phyloP scores from a whole-genome alignment of 1,140 invertebrate species.

The Muscidifurax raptorellus region DNA sequence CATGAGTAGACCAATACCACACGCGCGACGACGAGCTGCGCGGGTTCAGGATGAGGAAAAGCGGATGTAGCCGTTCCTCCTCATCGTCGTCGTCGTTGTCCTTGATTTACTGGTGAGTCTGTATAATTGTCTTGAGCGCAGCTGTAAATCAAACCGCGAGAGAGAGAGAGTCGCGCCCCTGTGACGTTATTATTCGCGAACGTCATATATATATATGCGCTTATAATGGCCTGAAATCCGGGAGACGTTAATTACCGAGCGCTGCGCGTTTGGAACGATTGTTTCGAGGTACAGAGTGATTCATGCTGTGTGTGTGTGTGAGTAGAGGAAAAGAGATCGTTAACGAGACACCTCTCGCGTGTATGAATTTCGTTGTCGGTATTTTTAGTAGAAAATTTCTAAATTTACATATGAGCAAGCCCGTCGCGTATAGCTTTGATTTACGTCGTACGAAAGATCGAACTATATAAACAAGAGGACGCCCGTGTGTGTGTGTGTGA shows the following conservation, averaged over 20 bases:
- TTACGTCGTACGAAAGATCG: too few species aligned
- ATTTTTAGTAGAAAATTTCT: too few species aligned
- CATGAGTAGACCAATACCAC: too few species aligned
- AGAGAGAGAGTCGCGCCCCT: background rate
- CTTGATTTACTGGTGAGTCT: constrained; percentile 36
- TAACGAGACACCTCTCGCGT: constrained; percentile 22
- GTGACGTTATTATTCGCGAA: background rate
- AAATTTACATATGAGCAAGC: too few species aligned
- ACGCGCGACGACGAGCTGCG: background rate
- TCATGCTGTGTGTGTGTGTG: background rate
- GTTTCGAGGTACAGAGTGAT: constrained; percentile 40
- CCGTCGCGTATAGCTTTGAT: too few species aligned
- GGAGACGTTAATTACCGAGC: constrained; percentile 36
- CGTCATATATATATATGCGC: too few species aligned
- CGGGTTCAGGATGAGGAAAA: constrained; percentile 25
- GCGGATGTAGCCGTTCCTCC: background rate
- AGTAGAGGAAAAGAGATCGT: constrained; percentile 32
- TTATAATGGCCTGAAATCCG: constrained; percentile 7
- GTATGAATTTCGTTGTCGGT: too few species aligned
- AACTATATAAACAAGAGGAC: too few species aligned
- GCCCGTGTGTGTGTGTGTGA: too few species aligned
- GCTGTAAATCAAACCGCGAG: constrained; percentile 30
- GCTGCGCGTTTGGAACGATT: background rate
- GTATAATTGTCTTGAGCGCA: constrained; percentile 30
- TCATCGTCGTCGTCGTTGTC: background rate